phyloP scores from a whole-genome alignment of 2,113 vertebrate genomes.

The Xiphias gladius region DNA sequence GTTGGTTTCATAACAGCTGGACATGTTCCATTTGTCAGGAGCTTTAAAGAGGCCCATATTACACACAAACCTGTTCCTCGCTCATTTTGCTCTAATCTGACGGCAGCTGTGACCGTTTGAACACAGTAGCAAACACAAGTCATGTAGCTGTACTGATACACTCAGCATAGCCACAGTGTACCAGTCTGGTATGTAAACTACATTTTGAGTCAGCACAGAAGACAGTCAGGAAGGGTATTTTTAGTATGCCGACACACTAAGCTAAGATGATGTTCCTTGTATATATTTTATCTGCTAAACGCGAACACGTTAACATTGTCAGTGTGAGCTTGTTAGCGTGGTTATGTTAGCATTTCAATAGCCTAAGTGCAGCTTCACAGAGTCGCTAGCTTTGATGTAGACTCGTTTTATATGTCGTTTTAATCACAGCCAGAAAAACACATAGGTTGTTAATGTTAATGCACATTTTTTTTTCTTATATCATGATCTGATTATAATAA shows the following conservation, averaged over 20 bases:
- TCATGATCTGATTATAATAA: not conserved
- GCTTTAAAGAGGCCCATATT: conserved; percentile 35
- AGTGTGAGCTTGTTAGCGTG: not conserved
- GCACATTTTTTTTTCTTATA: not conserved
- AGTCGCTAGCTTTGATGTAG: not conserved
- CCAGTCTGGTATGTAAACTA: not conserved
- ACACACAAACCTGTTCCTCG: conserved; percentile 11
- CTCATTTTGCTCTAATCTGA: not conserved
- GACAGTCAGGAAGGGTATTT: too few species aligned
- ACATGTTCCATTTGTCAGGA: conserved; percentile 37
- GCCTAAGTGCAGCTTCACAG: not conserved
- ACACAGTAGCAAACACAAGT: not conserved
- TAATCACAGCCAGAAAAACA: not conserved
- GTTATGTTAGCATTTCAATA: not conserved
- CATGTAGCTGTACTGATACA: rapidly evolving
- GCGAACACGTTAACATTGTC: not conserved
- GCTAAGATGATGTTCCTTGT: not conserved
- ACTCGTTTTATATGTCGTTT: too few species aligned
- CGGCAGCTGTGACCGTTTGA: not conserved
- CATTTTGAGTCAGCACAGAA: not conserved
- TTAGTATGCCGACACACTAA: not conserved
- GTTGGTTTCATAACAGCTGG: conserved; percentile 59
- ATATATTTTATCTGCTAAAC: not conserved
- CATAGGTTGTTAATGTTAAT: not conserved
- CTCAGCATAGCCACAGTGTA: not conserved